These are phyloP conservation scores for Seira ritae DNA, from an alignment of 2,888 invertebrate genomes.

Conservation along the genomic window DNA sequence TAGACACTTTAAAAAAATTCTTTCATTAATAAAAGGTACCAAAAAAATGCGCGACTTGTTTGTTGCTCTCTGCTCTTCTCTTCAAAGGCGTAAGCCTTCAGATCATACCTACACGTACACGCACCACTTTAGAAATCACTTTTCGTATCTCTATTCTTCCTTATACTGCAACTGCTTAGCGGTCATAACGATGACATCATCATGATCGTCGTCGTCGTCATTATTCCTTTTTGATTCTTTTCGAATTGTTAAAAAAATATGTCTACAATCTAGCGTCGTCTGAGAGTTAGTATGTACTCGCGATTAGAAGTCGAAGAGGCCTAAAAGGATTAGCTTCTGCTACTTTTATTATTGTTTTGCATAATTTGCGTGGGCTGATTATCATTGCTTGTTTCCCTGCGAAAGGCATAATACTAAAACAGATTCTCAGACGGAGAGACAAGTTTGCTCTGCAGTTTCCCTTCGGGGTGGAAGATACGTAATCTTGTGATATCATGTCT, in stretches of 20 bases:
- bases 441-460: background rate
- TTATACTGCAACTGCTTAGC: background rate
- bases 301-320: background rate
- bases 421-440: too few species aligned
- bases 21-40: too few species aligned
- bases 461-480: background rate
- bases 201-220: background rate
- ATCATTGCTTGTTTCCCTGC: background rate
- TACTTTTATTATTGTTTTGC: slow-evolving; percentile 5
- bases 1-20: too few species aligned
- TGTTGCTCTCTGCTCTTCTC: too few species aligned
- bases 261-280: background rate
- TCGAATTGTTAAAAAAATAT: background rate
- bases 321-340: background rate
- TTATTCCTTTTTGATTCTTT: background rate
- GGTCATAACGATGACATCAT: background rate
- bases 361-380: background rate
- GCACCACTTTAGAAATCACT: slow-evolving; percentile 9
- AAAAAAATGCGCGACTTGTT: too few species aligned
- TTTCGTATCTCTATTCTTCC: background rate
- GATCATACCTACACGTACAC: slow-evolving; percentile 19
- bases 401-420: too few species aligned
- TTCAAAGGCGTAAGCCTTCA: slow-evolving; percentile 9
- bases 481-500: background rate
- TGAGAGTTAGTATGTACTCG: too few species aligned